Conservation (phyloP, 2,113 vertebrate species). For the Centropus unirufus region DNA sequence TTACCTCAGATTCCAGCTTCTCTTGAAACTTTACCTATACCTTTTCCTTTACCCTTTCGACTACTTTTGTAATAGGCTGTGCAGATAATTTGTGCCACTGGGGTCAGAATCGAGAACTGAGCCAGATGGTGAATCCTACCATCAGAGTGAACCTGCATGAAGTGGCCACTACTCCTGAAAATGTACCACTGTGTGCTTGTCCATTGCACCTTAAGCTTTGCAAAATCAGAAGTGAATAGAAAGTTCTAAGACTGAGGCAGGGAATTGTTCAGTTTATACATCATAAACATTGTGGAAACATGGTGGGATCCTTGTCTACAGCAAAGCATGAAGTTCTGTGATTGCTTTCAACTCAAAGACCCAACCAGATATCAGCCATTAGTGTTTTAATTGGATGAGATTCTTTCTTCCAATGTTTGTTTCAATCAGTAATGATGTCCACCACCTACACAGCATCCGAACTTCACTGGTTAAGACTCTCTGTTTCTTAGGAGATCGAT, state of each 20-base stretch:
- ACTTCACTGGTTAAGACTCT: background rate
- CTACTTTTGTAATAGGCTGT: background rate
- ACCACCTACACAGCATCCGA: background rate
- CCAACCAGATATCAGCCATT: background rate
- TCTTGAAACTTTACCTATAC: background rate
- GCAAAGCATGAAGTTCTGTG: background rate
- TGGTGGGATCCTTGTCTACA: background rate
- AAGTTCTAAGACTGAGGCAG: background rate
- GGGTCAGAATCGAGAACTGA: background rate
- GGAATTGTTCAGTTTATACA: background rate
- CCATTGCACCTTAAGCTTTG: background rate
- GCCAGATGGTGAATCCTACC: background rate
- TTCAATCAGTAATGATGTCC: background rate
- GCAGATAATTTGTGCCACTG: background rate
- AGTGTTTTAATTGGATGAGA: background rate
- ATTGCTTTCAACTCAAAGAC: background rate
- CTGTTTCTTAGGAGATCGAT: background rate
- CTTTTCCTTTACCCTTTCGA: background rate
- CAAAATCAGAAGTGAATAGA: background rate
- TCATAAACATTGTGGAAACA: background rate
- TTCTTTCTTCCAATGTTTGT: background rate
- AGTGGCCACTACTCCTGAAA: background rate
- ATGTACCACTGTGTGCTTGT: rapidly evolving
- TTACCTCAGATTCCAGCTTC: background rate
- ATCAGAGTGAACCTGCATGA: background rate